A percentile compares a stretch with the other conserved stretches of the same genome.
phyloP scores from a whole-genome alignment of 2,797 vertebrate genomes.

The Synaphobranchus kaupii region DNA sequence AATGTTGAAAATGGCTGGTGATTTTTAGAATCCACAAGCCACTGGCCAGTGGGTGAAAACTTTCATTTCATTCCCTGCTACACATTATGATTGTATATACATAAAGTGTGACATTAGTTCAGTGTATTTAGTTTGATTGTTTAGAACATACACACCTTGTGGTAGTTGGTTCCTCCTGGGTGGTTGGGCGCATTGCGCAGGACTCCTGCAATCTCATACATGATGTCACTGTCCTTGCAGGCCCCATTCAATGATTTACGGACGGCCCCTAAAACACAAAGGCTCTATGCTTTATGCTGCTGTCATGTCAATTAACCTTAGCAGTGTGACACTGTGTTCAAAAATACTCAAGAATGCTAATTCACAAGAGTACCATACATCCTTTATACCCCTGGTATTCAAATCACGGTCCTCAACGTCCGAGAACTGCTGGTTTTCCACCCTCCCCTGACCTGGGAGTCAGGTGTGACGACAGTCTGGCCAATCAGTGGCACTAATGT shows the following conservation, averaged over 20 bases:
- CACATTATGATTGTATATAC: no score
- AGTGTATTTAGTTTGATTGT: neutral
- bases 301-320: neutral
- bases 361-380: neutral
- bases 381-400: no score
- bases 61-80: no score
- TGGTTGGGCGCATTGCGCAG: neutral
- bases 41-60: no score
- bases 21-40: no score
- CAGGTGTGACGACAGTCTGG: no score
- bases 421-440: no score
- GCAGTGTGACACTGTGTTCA: neutral
- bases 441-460: no score
- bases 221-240: neutral
- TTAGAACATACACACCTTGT: constrained; percentile 25
- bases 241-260: neutral
- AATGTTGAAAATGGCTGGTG: no score
- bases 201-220: neutral
- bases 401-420: no score
- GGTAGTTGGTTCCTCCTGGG: constrained; percentile 14
- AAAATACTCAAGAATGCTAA: neutral
- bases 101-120: no score
- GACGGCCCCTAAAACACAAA: neutral
- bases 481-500: no score
- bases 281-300: neutral